Conservation (phyloP, 1,140 invertebrate genomes). For the Calephelis nemesis region DNA sequence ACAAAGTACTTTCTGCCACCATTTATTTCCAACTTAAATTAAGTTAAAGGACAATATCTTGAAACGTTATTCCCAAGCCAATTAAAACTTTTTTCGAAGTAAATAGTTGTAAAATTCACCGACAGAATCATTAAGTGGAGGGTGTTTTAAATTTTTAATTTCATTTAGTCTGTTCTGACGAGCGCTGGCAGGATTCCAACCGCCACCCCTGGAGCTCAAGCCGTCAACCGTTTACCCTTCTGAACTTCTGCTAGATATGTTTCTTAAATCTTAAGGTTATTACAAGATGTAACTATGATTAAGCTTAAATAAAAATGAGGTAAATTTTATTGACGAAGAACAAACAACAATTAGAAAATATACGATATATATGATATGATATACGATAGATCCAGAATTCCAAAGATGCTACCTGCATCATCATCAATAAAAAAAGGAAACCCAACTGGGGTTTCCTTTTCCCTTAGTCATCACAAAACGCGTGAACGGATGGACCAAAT, state of each 20-base stretch:
- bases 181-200: neutral
- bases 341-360: too few relatives aligned
- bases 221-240: neutral
- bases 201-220: neutral
- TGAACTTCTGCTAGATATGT: neutral
- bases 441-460: too few relatives aligned
- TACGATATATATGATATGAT: too few relatives aligned
- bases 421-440: too few relatives aligned
- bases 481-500: too few relatives aligned
- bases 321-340: too few relatives aligned
- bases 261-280: too few relatives aligned
- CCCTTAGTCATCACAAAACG: too few relatives aligned
- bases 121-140: conserved; percentile 7
- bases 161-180: conserved; percentile 4
- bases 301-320: too few relatives aligned
- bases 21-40: conserved; percentile 8
- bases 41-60: conserved; percentile 2
- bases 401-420: too few relatives aligned
- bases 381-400: too few relatives aligned
- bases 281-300: too few relatives aligned
- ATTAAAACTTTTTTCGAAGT: conserved; percentile 9
- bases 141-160: conserved; percentile 13
- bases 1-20: neutral
- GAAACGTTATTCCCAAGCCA: neutral
- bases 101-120: conserved; percentile 1